phyloP scores from a whole-genome alignment of 2,888 invertebrate genomes.

The Panopea generosa region DNA sequence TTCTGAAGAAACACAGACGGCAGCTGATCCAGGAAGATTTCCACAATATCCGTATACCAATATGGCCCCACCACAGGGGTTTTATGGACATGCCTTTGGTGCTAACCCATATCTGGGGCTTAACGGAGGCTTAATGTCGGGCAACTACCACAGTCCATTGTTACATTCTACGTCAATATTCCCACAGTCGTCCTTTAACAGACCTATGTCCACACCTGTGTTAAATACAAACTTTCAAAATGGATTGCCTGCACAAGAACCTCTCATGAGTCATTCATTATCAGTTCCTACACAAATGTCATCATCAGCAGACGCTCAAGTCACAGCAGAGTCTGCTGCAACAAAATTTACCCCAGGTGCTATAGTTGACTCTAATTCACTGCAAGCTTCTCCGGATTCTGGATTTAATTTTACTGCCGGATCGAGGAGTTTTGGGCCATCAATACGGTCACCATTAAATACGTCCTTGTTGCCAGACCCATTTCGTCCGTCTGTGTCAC shows the following conservation, averaged over 20 bases:
- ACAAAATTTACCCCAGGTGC: constrained; percentile 9
- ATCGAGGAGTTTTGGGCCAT: constrained; percentile 25
- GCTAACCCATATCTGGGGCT: constrained; percentile 49
- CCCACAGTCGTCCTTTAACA: constrained; percentile 25
- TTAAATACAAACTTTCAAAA: constrained; percentile 15
- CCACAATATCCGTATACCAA: not conserved
- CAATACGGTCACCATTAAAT: constrained; percentile 5
- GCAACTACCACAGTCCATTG: constrained; percentile 36
- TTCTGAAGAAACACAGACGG: not conserved
- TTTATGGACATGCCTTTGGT: constrained; percentile 52
- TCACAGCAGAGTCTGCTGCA: too few relatives aligned
- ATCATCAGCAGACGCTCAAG: not conserved
- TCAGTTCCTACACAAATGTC: not conserved
- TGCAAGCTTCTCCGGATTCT: too few relatives aligned
- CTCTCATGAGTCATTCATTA: not conserved
- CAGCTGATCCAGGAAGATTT: too few relatives aligned
- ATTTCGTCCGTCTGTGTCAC: constrained; percentile 27
- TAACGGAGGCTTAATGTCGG: constrained; percentile 30
- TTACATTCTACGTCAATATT: constrained; percentile 39
- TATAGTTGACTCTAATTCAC: not conserved
- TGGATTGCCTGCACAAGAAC: not conserved
- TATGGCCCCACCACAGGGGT: constrained; percentile 40
- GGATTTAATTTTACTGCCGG: constrained; percentile 6
- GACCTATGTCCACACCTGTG: constrained; percentile 38
- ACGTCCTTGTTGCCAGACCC: constrained; percentile 55